A percentile compares a stretch with the other conserved stretches of the same genome.
phyloP scores from a whole-genome alignment of 2,113 vertebrate genomes.

The Brachirus orientalis region DNA sequence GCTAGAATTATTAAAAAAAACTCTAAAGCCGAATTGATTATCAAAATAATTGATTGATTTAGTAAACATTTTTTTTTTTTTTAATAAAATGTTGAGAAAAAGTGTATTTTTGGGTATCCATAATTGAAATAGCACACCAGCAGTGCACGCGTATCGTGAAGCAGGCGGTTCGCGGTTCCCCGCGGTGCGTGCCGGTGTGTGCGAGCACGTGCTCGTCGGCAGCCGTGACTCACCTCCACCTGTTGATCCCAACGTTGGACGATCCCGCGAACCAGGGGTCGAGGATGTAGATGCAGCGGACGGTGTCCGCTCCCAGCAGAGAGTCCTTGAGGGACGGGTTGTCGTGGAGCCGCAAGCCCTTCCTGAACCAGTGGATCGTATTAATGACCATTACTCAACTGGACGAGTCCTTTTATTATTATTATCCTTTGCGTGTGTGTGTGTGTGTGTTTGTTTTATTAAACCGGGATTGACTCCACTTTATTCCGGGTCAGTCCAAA shows the following conservation, averaged over 20 bases:
- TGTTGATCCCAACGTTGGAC: slow-evolving; percentile 98
- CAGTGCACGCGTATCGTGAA: too few relatives aligned
- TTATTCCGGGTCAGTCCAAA: neutral
- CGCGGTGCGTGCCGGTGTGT: neutral
- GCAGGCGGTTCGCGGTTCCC: too few relatives aligned
- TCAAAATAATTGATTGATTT: too few relatives aligned
- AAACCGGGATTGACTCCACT: neutral
- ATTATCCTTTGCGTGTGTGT: neutral
- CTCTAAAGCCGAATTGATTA: too few relatives aligned
- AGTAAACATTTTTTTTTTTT: too few relatives aligned
- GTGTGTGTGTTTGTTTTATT: too few relatives aligned
- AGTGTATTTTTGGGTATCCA: too few relatives aligned
- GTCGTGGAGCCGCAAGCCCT: slow-evolving; percentile 97
- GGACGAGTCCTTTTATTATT: slow-evolving; percentile 53
- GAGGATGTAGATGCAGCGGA: slow-evolving; percentile 97
- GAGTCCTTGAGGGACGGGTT: slow-evolving; percentile 94
- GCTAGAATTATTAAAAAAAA: too few relatives aligned
- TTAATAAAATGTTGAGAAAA: too few relatives aligned
- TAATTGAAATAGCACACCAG: too few relatives aligned
- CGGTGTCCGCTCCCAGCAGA: slow-evolving; percentile 89
- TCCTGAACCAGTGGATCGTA: slow-evolving; percentile 98
- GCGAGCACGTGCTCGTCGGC: neutral
- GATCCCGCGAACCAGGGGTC: slow-evolving; percentile 99
- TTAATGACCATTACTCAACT: slow-evolving; percentile 91
- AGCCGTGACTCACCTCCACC: slow-evolving; percentile 90